These are phyloP conservation scores for Tyrannus savana DNA, from an alignment of 2,113 vertebrate genomes.

Conservation along the genomic window DNA sequence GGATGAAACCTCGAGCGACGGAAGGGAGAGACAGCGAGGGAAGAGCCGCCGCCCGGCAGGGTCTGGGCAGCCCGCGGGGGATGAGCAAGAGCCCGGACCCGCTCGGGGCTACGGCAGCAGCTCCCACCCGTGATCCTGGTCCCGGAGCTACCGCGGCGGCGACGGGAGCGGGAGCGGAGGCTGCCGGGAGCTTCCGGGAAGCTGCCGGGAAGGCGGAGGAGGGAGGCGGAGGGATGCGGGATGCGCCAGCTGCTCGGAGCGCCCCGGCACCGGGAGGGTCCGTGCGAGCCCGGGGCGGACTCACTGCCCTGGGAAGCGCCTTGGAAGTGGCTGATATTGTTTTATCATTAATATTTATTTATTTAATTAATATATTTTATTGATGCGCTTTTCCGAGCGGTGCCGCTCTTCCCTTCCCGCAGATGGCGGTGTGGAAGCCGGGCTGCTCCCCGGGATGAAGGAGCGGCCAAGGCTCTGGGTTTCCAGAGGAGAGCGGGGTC, in stretches of 20 bases:
- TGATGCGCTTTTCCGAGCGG: not conserved
- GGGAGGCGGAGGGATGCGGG: too few relatives aligned
- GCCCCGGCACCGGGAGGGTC: fast-evolving
- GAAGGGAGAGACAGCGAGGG: not conserved
- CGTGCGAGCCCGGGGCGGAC: fast-evolving
- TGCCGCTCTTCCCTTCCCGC: not conserved
- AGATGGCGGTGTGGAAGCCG: not conserved
- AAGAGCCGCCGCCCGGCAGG: too few relatives aligned
- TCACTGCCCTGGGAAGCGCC: fast-evolving
- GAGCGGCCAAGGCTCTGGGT: not conserved
- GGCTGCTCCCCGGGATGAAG: not conserved
- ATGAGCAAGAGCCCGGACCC: not conserved
- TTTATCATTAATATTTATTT: not conserved
- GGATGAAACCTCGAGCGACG: not conserved
- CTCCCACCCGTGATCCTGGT: fast-evolving
- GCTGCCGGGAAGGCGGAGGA: not conserved
- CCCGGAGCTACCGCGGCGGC: not conserved
- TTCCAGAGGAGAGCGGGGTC: not conserved
- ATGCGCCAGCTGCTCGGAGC: not conserved
- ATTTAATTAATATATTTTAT: not conserved
- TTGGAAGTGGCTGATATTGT: not conserved
- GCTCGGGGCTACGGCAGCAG: not conserved
- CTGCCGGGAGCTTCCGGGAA: not conserved
- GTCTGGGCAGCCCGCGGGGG: not conserved
- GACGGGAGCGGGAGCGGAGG: fast-evolving